phyloP scores from a whole-genome alignment of 2,797 vertebrate genomes.

The Taeniopygia guttata region DNA sequence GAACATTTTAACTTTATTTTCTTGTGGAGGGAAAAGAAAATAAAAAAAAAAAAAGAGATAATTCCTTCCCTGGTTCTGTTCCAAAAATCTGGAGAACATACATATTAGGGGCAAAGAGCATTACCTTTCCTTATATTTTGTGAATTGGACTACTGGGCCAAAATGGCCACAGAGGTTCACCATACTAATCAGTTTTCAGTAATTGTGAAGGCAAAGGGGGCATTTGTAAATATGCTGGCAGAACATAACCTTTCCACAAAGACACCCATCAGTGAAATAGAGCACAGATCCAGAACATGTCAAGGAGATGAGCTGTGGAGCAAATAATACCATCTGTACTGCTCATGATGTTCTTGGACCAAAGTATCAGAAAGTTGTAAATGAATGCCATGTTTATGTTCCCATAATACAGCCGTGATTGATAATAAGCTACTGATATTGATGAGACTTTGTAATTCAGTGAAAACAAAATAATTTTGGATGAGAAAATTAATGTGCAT shows the following conservation, averaged over 20 bases:
- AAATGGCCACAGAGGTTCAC: not conserved
- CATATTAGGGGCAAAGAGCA: not conserved
- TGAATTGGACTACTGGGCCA: not conserved
- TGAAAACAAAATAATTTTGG: not conserved
- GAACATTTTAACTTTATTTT: not conserved
- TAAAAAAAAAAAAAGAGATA: too few relatives aligned
- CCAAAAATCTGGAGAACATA: not conserved
- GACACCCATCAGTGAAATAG: not conserved
- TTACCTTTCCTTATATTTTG: not conserved
- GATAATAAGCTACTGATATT: not conserved
- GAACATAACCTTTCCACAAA: constrained; percentile 40
- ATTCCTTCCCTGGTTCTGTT: not conserved
- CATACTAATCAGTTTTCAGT: not conserved
- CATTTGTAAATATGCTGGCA: constrained; percentile 24
- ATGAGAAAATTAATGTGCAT: not conserved
- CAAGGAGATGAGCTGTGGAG: constrained; percentile 51
- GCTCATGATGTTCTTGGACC: constrained; percentile 29
- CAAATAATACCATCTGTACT: constrained; percentile 55
- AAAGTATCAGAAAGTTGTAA: not conserved
- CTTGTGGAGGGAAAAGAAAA: too few relatives aligned
- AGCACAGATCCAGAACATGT: constrained; percentile 34
- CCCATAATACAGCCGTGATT: not conserved
- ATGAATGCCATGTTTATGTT: not conserved
- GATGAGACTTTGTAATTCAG: not conserved
- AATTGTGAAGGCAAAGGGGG: not conserved